These are phyloP conservation scores for Myripristis jacobus DNA, from an alignment of 2,797 vertebrate genomes.

Conservation along the genomic window DNA sequence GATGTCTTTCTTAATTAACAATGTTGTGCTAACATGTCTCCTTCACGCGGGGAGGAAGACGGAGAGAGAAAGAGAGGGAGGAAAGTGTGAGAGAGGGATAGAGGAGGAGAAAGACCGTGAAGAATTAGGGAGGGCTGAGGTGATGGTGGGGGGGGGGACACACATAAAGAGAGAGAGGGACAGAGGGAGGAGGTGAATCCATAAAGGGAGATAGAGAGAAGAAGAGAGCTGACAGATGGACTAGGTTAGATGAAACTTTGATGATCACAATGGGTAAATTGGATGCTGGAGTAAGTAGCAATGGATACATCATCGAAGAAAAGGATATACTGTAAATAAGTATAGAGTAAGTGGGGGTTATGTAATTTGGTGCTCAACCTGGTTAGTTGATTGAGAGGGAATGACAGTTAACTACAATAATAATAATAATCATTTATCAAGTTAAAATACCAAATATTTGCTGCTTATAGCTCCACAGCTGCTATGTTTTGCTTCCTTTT, in stretches of 20 bases:
- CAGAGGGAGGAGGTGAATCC: constrained; percentile 7
- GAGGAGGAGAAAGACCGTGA: constrained; percentile 8
- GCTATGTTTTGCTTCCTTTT: too few relatives aligned
- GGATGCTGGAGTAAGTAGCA: constrained; percentile 17
- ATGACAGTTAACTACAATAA: too few relatives aligned
- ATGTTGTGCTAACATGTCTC: constrained; percentile 50
- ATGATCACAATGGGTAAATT: constrained; percentile 40
- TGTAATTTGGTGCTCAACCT: too few relatives aligned
- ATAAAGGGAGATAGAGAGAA: constrained; percentile 11
- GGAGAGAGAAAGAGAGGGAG: constrained; percentile 12
- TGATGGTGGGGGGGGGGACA: too few relatives aligned
- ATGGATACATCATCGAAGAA: constrained; percentile 34
- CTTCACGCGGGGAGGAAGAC: constrained; percentile 17
- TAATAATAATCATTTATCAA: too few relatives aligned
- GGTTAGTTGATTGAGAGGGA: too few relatives aligned
- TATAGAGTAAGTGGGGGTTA: too few relatives aligned
- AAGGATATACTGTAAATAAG: too few relatives aligned
- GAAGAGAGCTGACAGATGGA: constrained; percentile 33
- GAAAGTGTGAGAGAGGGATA: constrained; percentile 19
- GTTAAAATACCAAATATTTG: too few relatives aligned
- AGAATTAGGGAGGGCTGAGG: too few relatives aligned
- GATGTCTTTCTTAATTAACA: constrained; percentile 69
- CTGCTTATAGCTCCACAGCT: too few relatives aligned
- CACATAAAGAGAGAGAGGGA: constrained; percentile 23
- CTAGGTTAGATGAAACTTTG: constrained; percentile 55